Base-by-base conservation (phyloP, 1,140 invertebrate species). In the Drosophila orena region DNA sequence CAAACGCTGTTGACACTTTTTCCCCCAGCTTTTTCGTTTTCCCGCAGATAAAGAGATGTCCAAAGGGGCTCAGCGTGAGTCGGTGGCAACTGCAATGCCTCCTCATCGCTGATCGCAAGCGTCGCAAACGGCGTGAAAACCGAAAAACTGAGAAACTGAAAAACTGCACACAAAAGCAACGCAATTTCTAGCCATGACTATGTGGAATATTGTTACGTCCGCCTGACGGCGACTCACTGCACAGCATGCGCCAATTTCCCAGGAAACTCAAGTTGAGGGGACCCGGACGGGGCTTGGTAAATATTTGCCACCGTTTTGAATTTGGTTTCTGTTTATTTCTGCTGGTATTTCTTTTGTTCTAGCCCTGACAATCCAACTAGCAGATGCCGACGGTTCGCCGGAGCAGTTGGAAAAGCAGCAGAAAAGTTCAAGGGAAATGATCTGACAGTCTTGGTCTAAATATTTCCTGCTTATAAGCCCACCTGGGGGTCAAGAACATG, bases 241-340 rank as follows among this genome's bases (percentile, higher is more conserved):
- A 79, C 83, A 88, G 83, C 83, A 89, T 88, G 83, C 83, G 83
- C 83, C 83, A 88, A 89, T 88, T 88, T 88, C 83, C 78, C 66
- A 84, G 69, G 83, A 88, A 88, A 90, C 50, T 62, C 77, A 52
- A 81, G 64, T 68, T 30, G 64, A 69, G 35, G 24, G 59, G 49
- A 68, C 61, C 66, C 54, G 65, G 59, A 65, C 77, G 66, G 61
- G 81, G 66, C 81, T 62, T 77, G 81, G 81, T 81, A 80, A 81
- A 84, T 79, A 88, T 89, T 88, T 88, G 83, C 83, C 79, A 89
- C 83, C 79, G 83, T 89, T 84, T 84, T 80, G 59, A 70, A 70
- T 70, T 75, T 53, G 53, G 52, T 56, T 62, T 68, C 37, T 44
- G 53, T 56, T 55, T 24, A 46, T 49, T 57, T 65, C 52, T 84